Percentiles rank a stretch among this genome's conserved stretches.
phyloP scores from a whole-genome alignment of 2,888 invertebrate species.

The Sympetrum striolatum region DNA sequence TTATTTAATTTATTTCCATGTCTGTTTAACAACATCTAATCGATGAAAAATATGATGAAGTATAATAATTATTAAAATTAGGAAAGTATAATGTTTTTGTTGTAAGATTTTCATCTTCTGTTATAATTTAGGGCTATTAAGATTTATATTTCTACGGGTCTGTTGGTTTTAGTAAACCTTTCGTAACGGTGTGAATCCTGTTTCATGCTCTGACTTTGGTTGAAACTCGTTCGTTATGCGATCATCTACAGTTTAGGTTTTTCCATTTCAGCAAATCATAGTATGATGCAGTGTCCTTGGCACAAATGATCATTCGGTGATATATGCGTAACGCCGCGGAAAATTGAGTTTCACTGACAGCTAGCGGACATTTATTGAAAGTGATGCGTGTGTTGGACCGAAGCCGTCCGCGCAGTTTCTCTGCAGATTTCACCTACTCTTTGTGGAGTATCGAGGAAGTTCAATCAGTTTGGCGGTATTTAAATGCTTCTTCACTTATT shows the following conservation, averaged over 20 bases:
- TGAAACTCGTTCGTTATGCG: not conserved
- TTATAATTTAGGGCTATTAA: too few species aligned
- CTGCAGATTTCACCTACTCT: not conserved
- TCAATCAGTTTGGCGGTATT: not conserved
- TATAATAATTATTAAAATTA: too few species aligned
- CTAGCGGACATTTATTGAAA: not conserved
- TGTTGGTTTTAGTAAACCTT: too few species aligned
- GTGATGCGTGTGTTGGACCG: not conserved
- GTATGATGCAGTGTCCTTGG: not conserved
- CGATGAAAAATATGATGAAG: too few species aligned
- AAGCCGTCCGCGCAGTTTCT: not conserved
- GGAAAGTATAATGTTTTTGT: too few species aligned
- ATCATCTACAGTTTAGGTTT: not conserved
- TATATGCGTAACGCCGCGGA: not conserved
- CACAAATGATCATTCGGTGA: not conserved
- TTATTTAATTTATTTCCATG: too few species aligned
- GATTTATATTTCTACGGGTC: too few species aligned
- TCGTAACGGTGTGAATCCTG: too few species aligned
- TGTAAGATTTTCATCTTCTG: too few species aligned
- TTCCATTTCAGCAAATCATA: not conserved
- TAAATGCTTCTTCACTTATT: not conserved
- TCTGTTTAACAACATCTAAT: too few species aligned
- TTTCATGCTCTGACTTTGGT: not conserved
- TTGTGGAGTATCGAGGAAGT: not conserved
- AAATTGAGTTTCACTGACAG: not conserved